Percentiles rank a stretch among this genome's conserved stretches.
Evolutionary conservation across 2,888 invertebrate species (phyloP).

Genomic region (Luperina nickerlii): DNA sequence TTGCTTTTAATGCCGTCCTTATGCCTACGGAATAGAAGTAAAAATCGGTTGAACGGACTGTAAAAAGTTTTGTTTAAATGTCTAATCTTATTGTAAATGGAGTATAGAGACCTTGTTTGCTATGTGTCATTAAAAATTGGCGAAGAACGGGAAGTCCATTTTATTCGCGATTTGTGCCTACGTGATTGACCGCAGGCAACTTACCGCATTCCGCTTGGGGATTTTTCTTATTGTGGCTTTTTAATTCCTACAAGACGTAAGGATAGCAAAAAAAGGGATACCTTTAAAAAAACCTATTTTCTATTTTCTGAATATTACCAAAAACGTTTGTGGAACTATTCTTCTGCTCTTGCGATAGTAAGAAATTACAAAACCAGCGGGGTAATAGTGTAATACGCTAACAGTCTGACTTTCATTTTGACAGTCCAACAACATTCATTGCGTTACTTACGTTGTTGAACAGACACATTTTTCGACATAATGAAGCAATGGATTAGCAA

Average conservation of each 20-base stretch:
- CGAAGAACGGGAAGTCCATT: conserved; percentile 22
- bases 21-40: too few relatives aligned
- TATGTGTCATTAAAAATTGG: conserved; percentile 20
- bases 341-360: not conserved
- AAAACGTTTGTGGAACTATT: not conserved
- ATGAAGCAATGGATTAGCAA: not conserved
- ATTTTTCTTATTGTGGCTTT: not conserved
- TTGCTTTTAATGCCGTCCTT: too few relatives aligned
- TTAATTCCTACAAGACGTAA: not conserved
- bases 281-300: not conserved
- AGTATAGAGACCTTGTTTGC: not conserved
- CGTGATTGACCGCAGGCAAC: conserved; percentile 48
- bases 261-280: not conserved
- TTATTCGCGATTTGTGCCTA: conserved; percentile 39
- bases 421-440: not conserved
- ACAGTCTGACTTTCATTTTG: too few relatives aligned
- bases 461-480: too few relatives aligned
- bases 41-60: too few relatives aligned
- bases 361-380: not conserved
- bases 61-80: too few relatives aligned
- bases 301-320: not conserved
- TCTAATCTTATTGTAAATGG: too few relatives aligned
- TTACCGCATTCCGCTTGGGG: not conserved
- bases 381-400: too few relatives aligned
- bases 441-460: not conserved